Percentiles rank a stretch among this genome's conserved stretches.
These are phyloP conservation scores for Cotesia congregata DNA, from an alignment of 2,888 invertebrate species.

Conservation along the genomic window DNA sequence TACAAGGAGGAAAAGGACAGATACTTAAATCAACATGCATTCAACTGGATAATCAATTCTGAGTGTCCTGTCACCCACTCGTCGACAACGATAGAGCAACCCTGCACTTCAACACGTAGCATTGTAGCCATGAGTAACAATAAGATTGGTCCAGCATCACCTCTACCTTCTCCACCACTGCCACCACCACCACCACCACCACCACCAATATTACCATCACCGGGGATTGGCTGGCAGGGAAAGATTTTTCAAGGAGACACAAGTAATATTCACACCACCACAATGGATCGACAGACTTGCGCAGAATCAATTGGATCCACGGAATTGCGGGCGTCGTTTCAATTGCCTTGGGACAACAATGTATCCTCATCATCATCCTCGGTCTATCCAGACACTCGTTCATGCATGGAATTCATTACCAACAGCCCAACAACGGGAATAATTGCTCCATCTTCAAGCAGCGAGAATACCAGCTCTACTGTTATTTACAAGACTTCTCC, in stretches of 20 bases:
- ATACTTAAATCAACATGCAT: conserved; percentile 35
- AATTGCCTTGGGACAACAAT: conserved; percentile 23
- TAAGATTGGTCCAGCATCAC: conserved; percentile 22
- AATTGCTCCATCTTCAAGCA: conserved; percentile 51
- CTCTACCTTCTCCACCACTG: neutral
- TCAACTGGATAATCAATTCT: conserved; percentile 41
- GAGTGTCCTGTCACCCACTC: conserved; percentile 36
- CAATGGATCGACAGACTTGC: conserved; percentile 33
- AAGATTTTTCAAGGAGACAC: conserved; percentile 30
- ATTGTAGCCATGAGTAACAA: conserved; percentile 32
- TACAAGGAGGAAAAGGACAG: conserved; percentile 8
- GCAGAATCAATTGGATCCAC: conserved; percentile 31
- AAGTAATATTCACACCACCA: conserved; percentile 18
- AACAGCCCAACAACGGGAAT: neutral
- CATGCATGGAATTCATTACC: conserved; percentile 12
- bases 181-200: conserved; percentile 18
- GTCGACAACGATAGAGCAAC: conserved; percentile 22
- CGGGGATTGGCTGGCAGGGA: conserved; percentile 32
- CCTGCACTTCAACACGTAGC: conserved; percentile 29
- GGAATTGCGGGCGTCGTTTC: conserved; percentile 25
- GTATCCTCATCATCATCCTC: conserved; percentile 9
- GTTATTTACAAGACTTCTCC: conserved; percentile 59
- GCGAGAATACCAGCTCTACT: conserved; percentile 58
- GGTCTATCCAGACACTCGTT: conserved; percentile 14
- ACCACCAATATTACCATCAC: conserved; percentile 18